Conservation (phyloP, 53 echinoderm and acorn worm genomes). For the Antedon mediterranea region DNA sequence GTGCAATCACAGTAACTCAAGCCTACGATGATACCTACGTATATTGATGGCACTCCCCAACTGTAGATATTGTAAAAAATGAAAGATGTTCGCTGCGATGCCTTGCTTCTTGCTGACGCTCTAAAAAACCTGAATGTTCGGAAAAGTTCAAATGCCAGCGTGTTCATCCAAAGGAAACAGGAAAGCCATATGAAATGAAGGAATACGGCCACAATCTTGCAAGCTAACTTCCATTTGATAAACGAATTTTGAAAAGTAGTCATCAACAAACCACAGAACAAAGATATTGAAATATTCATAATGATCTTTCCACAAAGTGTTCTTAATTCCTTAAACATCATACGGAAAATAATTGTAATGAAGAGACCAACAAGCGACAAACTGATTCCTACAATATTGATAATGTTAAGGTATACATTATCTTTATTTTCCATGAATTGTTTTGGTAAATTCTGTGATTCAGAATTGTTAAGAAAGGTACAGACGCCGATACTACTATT, state of each 20-base stretch:
- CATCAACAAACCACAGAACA: slow-evolving; percentile 22
- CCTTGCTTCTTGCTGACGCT: background rate
- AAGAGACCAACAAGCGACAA: background rate
- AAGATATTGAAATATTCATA: slow-evolving; percentile 19
- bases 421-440: background rate
- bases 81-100: background rate
- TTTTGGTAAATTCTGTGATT: background rate
- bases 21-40: slow-evolving; percentile 13
- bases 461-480: background rate
- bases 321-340: slow-evolving; percentile 14
- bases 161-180: slow-evolving; percentile 15
- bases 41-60: slow-evolving; percentile 7
- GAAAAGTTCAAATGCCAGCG: slow-evolving; percentile 17
- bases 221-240: slow-evolving; percentile 6
- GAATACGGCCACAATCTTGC: slow-evolving; percentile 14
- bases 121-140: slow-evolving; percentile 8
- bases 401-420: background rate
- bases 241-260: slow-evolving; percentile 5
- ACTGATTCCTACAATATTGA: background rate
- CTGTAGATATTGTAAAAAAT: slow-evolving; percentile 10
- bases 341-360: background rate
- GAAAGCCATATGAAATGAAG: slow-evolving; percentile 28
- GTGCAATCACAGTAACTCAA: slow-evolving; percentile 18
- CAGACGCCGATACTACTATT: background rate
- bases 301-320: slow-evolving; percentile 20